Evolutionary conservation across 2,888 invertebrate species (phyloP), one percentile per base, ranked within the genome.

Genomic region (Alitta virens): DNA sequence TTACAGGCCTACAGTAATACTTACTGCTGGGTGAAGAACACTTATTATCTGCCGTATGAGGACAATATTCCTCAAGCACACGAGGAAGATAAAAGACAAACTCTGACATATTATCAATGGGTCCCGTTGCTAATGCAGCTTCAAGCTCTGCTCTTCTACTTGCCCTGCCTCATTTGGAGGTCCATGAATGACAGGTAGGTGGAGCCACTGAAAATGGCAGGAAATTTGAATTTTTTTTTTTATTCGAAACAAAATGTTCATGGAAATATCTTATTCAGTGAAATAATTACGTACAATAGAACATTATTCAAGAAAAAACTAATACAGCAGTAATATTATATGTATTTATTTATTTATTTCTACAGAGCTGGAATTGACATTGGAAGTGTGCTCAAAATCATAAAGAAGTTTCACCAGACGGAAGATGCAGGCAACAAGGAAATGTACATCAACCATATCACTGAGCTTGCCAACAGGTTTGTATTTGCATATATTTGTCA

Each of bases 21-120:
- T 53, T 71, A 67, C 64, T 71, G 71, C 63, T 71, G 71, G 71
- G 62, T 71, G 12, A 55, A 64, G 33, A 71, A 71, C 56, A 71
- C 71, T 1, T 71, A 71, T 60, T 71, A 69, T 27, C 66, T 71
- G 18, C 67, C 70, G 0, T 71, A 64, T 38, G 70, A 69, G 12
- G 67, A 71, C 27, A 53, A 71, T 56, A 67, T 71, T 24, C 71
- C 71, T 7, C 67, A 71, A 49, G 70, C 69, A 43, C 65, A 71
- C 43, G 68, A 71, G 55, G 14, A 54, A 12, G 65, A 71, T 40
- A 63, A 64, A 46, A 62, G 71, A 0, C 56, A 61, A n/a, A 67
- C 67, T 55, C 65, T 71, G 40, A 63, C 70, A 2, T 71, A 71
- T 60, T 71, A 71, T 60, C 71, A 71, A 60, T 71, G 71, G 71